These are phyloP conservation scores for Drosophila testacea DNA, from an alignment of 2,888 invertebrate genomes.

Conservation along the genomic window DNA sequence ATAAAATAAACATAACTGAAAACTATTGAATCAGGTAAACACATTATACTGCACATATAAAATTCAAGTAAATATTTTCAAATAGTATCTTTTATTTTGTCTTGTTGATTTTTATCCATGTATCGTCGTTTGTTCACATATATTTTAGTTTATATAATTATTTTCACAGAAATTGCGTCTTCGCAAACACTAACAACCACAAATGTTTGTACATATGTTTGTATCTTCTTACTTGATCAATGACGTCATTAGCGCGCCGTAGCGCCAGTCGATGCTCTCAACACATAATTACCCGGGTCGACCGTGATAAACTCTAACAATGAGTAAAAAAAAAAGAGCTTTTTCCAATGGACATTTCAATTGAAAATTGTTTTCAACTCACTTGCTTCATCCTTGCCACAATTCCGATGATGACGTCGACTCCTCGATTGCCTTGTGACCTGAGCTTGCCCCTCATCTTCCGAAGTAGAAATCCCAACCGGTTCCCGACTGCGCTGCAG, in stretches of 20 bases:
- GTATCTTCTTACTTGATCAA: background rate
- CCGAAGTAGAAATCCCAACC: conserved; percentile 1
- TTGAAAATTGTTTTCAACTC: background rate
- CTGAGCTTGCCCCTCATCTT: conserved; percentile 4
- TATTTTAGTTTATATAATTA: background rate
- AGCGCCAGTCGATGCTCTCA: conserved; percentile 44
- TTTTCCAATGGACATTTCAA: background rate
- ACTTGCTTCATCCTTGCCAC: conserved; percentile 57
- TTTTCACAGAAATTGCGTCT: background rate
- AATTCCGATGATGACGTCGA: conserved; percentile 32
- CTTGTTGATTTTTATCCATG: too few relatives aligned
- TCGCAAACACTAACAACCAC: background rate
- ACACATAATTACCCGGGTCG: conserved; percentile 63
- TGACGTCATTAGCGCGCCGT: conserved; percentile 34
- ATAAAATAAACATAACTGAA: too few relatives aligned
- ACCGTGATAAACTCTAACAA: conserved; percentile 61
- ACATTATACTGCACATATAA: too few relatives aligned
- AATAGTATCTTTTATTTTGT: too few relatives aligned
- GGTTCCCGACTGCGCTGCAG: background rate
- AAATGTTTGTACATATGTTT: background rate
- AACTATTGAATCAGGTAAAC: too few relatives aligned
- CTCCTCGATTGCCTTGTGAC: conserved; percentile 38
- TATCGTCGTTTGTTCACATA: background rate
- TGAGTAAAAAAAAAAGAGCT: background rate
- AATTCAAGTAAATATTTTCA: too few relatives aligned